These are phyloP conservation scores for Lasioglossum morio DNA, from an alignment of 2,888 invertebrate genomes.

Conservation along the genomic window DNA sequence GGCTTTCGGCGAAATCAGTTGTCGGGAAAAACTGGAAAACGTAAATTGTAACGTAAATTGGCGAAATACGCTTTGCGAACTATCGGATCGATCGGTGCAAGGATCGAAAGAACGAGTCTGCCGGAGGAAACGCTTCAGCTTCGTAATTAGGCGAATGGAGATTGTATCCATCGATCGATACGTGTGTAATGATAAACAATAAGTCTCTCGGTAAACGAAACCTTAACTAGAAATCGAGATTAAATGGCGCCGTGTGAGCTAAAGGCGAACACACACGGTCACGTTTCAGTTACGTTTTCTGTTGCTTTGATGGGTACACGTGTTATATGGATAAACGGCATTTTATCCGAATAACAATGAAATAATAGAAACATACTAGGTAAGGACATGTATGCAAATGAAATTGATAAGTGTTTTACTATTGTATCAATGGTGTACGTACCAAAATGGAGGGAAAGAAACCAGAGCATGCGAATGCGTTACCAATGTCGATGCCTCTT, in stretches of 20 bases:
- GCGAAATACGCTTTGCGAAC: background rate
- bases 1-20: background rate
- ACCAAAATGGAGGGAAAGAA: conserved; percentile 4
- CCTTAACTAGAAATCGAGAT: conserved; percentile 12
- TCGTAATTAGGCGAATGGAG: background rate
- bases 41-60: background rate
- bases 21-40: background rate
- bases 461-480: conserved; percentile 6
- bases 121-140: conserved; percentile 20
- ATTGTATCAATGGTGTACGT: conserved; percentile 63
- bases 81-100: background rate
- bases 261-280: background rate
- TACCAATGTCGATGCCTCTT: conserved; percentile 61
- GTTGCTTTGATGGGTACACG: conserved; percentile 72
- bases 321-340: conserved; percentile 78
- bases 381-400: conserved; percentile 74
- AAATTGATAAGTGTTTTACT: conserved; percentile 72
- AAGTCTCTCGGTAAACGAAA: conserved; percentile 40
- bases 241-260: background rate
- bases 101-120: conserved; percentile 17
- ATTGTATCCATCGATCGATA: conserved; percentile 1
- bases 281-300: conserved; percentile 47
- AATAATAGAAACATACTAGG: conserved; percentile 83
- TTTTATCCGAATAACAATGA: conserved; percentile 81
- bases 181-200: conserved; percentile 24